A percentile compares a stretch with the other conserved stretches of the same genome.
Evolutionary conservation across 2,113 vertebrate species (phyloP).

Genomic region (Cyprinodon variegatus): DNA sequence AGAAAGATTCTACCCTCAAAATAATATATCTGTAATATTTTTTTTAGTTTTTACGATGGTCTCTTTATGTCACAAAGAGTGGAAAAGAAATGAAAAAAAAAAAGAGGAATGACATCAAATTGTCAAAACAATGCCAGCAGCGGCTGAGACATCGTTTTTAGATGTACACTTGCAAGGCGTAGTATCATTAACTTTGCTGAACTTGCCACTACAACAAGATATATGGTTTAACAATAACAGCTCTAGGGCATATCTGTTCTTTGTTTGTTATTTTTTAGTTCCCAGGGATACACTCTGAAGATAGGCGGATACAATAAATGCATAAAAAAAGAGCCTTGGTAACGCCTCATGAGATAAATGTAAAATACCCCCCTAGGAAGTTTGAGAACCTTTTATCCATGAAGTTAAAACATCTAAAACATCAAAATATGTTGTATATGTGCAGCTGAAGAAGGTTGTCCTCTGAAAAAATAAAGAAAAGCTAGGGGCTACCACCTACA

Average conservation of each 20-base stretch:
- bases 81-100: constrained; percentile 35
- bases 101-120: constrained; percentile 28
- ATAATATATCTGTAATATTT: neutral
- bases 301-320: constrained; percentile 29
- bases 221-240: constrained; percentile 65
- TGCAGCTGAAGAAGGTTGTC: constrained; percentile 15
- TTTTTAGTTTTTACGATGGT: constrained; percentile 3
- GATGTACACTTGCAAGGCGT: constrained; percentile 24
- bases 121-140: constrained; percentile 61
- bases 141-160: constrained; percentile 38
- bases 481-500: constrained; percentile 12
- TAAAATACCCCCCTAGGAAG: constrained; percentile 41
- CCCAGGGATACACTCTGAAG: constrained; percentile 34
- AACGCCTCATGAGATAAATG: constrained; percentile 51
- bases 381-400: constrained; percentile 42
- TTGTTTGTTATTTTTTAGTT: constrained; percentile 48
- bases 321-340: constrained; percentile 30
- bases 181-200: constrained; percentile 62
- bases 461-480: constrained; percentile 9
- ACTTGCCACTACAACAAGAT: constrained; percentile 62
- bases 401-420: constrained; percentile 47
- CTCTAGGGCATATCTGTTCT: constrained; percentile 60
- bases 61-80: constrained; percentile 9
- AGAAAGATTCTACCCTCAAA: neutral
- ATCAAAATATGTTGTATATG: constrained; percentile 48